These are phyloP conservation scores for Pogonocherus hispidulus DNA, from an alignment of 2,888 invertebrate genomes.

Conservation along the genomic window DNA sequence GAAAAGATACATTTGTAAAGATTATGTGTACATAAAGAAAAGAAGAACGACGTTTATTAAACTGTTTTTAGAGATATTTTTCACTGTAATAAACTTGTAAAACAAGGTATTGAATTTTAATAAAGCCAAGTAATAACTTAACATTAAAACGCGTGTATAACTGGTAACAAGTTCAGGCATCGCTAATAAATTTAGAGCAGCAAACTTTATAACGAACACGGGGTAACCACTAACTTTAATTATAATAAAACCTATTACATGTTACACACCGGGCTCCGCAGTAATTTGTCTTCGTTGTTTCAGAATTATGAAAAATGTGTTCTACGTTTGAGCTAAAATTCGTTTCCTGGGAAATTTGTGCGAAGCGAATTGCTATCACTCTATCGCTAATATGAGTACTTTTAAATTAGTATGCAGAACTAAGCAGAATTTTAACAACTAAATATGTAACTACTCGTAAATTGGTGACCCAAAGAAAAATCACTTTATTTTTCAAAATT, in stretches of 20 bases:
- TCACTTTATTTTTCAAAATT: no score
- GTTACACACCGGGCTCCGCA: background rate
- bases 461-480: no score
- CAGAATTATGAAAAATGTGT: background rate
- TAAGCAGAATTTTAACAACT: no score
- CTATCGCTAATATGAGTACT: no score
- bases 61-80: background rate
- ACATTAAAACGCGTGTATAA: constrained; percentile 18
- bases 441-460: no score
- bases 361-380: no score
- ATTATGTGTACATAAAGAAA: background rate
- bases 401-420: no score
- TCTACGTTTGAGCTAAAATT: background rate
- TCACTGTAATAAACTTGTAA: constrained; percentile 14
- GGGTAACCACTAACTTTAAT: constrained; percentile 14
- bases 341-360: background rate
- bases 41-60: background rate
- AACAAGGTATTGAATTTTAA: constrained; percentile 28
- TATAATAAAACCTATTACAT: constrained; percentile 7
- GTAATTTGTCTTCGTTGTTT: constrained; percentile 6
- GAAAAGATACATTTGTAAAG: no score
- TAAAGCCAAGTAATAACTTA: constrained; percentile 15
- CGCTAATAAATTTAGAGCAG: constrained; percentile 20
- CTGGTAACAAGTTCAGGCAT: constrained; percentile 5
- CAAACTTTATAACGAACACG: constrained; percentile 20